phyloP scores from a whole-genome alignment of 1,140 invertebrate species.

The Bombus ignitus region DNA sequence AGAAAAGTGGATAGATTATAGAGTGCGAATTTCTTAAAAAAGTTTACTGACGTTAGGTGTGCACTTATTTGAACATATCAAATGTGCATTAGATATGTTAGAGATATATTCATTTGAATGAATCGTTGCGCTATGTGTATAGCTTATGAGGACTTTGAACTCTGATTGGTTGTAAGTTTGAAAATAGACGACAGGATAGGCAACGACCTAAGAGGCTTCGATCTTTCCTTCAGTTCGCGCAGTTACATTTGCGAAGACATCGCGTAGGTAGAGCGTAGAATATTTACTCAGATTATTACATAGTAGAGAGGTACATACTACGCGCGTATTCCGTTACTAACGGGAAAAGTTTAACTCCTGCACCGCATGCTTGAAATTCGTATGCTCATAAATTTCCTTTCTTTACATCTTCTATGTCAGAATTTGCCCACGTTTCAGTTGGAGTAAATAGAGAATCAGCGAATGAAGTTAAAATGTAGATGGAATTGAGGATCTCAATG shows the following conservation, averaged over 20 bases:
- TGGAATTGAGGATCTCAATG: background rate
- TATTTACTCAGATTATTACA: slow-evolving; percentile 21
- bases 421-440: background rate
- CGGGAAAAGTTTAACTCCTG: slow-evolving; percentile 9
- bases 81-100: too few relatives aligned
- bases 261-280: slow-evolving; percentile 8
- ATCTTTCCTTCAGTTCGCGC: background rate
- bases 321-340: slow-evolving; percentile 37
- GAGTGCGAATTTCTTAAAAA: too few relatives aligned
- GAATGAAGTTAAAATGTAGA: background rate
- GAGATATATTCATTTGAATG: background rate
- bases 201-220: background rate
- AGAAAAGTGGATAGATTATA: background rate
- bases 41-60: too few relatives aligned
- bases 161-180: background rate
- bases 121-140: too few relatives aligned
- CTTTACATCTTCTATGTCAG: background rate
- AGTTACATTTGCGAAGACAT: background rate
- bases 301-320: background rate
- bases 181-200: background rate
- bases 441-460: background rate
- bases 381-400: background rate
- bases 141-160: background rate
- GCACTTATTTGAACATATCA: too few relatives aligned
- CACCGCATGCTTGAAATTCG: background rate